phyloP scores from a whole-genome alignment of 2,888 invertebrate genomes.

The Mimumesa dahlbomi region DNA sequence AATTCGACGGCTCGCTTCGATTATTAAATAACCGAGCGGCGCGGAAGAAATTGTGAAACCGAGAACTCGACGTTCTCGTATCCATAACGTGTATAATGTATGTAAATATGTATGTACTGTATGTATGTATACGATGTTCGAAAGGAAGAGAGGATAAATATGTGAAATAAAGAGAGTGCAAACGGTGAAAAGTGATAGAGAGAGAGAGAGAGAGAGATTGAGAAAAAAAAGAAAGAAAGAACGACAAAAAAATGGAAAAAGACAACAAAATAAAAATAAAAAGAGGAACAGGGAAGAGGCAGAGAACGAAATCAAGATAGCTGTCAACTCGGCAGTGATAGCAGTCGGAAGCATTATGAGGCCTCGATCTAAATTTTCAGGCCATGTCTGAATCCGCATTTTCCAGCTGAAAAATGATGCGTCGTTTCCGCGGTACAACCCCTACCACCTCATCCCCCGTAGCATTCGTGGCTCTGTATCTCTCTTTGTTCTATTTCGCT shows the following conservation, averaged over 20 bases:
- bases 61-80: too few relatives aligned
- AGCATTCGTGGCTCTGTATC: conserved; percentile 20
- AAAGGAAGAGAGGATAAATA: too few relatives aligned
- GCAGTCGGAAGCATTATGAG: conserved; percentile 55
- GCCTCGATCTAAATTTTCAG: conserved; percentile 58
- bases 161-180: too few relatives aligned
- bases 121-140: too few relatives aligned
- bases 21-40: conserved; percentile 9
- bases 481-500: conserved; percentile 26
- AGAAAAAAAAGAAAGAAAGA: background rate
- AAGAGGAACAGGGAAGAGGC: background rate
- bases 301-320: conserved; percentile 44
- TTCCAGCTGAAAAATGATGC: conserved; percentile 59
- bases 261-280: background rate
- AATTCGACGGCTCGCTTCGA: conserved; percentile 12
- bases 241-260: conserved; percentile 7
- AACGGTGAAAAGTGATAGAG: too few relatives aligned
- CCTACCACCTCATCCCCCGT: background rate
- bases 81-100: too few relatives aligned
- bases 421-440: conserved; percentile 31
- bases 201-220: conserved; percentile 11
- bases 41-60: too few relatives aligned
- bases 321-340: conserved; percentile 42
- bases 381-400: conserved; percentile 59
- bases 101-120: too few relatives aligned